phyloP scores from a whole-genome alignment of 2,113 vertebrate genomes.

The Chionodraco myersi region DNA sequence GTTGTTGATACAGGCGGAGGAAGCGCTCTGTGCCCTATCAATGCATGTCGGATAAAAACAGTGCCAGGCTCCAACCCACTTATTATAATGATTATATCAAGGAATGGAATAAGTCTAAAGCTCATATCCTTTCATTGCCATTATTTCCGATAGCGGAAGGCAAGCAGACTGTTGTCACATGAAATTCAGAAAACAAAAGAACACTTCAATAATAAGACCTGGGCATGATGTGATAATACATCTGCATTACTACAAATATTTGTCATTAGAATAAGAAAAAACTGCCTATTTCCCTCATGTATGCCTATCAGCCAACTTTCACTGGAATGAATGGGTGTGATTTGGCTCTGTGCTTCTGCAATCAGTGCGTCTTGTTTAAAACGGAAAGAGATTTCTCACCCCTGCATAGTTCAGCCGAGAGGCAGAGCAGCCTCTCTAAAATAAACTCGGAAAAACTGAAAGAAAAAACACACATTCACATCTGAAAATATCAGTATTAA shows the following conservation, averaged over 20 bases:
- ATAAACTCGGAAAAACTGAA: conserved; percentile 57
- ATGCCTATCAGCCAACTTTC: conserved; percentile 62
- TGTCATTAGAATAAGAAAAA: conserved; percentile 41
- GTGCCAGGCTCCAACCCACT: conserved; percentile 60
- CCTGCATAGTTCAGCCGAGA: conserved; percentile 73
- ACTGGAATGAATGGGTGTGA: conserved; percentile 73
- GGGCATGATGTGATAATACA: conserved; percentile 16
- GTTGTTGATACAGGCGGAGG: conserved; percentile 60
- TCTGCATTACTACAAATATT: conserved; percentile 50
- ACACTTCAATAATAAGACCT: conserved; percentile 21
- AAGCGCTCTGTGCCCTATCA: conserved; percentile 57
- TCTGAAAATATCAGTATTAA: conserved; percentile 57
- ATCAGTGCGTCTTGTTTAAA: conserved; percentile 79
- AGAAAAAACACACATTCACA: conserved; percentile 20
- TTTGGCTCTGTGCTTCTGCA: conserved; percentile 74
- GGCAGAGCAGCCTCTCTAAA: conserved; percentile 66
- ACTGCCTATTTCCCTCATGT: conserved; percentile 4
- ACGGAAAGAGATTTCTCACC: conserved; percentile 71
- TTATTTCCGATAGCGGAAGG: conserved; percentile 30
- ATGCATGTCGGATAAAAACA: conserved; percentile 57
- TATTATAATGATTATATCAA: conserved; percentile 68
- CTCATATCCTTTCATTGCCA: conserved; percentile 51
- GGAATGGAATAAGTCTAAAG: conserved; percentile 40
- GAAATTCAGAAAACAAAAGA: conserved; percentile 37
- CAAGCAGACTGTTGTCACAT: conserved; percentile 33